These are phyloP conservation scores for Plagiodera versicolora DNA, from an alignment of 2,888 invertebrate genomes.

Conservation along the genomic window DNA sequence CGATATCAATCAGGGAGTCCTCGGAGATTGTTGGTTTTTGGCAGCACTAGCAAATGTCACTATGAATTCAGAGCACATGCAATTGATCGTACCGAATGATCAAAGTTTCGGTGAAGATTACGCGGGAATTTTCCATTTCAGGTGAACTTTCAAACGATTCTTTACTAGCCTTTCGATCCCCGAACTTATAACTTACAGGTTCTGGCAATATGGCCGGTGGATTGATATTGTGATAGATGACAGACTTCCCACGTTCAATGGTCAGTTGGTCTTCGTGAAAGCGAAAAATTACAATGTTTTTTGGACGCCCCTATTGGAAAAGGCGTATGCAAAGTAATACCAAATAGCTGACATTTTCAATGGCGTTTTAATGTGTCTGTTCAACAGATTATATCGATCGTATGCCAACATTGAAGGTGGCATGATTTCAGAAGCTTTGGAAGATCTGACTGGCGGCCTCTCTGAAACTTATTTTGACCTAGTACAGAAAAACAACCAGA, in stretches of 20 bases:
- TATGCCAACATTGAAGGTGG: conserved; percentile 72
- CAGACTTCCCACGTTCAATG: conserved; percentile 79
- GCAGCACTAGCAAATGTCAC: conserved; percentile 93
- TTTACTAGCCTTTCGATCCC: too few relatives aligned
- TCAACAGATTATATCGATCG: conserved; percentile 33
- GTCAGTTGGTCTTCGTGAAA: conserved; percentile 80
- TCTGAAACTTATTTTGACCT: conserved; percentile 66
- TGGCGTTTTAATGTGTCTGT: background rate
- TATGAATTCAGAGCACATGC: conserved; percentile 78
- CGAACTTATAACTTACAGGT: conserved; percentile 60
- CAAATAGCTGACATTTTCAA: background rate
- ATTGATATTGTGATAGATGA: conserved; percentile 92
- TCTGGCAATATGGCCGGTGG: conserved; percentile 94
- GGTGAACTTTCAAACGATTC: conserved; percentile 58
- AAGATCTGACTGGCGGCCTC: conserved; percentile 95
- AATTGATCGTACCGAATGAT: conserved; percentile 91
- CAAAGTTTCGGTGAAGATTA: conserved; percentile 91
- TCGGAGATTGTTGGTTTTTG: conserved; percentile 96
- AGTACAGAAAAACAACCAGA: conserved; percentile 8
- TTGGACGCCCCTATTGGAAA: conserved; percentile 91
- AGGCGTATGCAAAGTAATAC: conserved; percentile 88
- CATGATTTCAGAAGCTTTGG: conserved; percentile 95
- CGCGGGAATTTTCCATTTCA: conserved; percentile 91
- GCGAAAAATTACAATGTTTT: conserved; percentile 86
- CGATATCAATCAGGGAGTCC: conserved; percentile 94